Evolutionary conservation across 64 coral and sea anemone genomes (phyloP).

Genomic region (Montipora sp.): DNA sequence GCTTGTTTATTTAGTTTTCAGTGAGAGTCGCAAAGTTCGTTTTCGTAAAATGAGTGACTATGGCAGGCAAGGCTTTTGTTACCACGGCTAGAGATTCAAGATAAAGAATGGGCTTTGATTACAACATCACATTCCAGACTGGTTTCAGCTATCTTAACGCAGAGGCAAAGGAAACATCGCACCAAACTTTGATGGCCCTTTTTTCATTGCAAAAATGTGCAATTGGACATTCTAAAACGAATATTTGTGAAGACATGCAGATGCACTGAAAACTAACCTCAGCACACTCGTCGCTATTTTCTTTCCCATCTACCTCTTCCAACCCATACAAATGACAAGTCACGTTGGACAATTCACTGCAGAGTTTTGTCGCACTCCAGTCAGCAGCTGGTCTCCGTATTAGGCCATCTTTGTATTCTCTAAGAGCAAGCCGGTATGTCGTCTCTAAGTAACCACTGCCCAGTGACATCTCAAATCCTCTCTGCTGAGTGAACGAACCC

Average conservation of each 20-base stretch:
- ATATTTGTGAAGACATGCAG: neutral
- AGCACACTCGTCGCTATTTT: constrained; percentile 66
- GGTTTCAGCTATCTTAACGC: too few species aligned
- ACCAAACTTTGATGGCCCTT: neutral
- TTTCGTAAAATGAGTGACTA: too few species aligned
- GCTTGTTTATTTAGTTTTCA: too few species aligned
- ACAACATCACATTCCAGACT: too few species aligned
- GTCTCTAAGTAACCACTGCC: constrained; percentile 77
- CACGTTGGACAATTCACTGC: constrained; percentile 79
- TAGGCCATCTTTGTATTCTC: constrained; percentile 72
- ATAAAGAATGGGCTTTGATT: too few species aligned
- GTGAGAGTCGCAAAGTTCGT: too few species aligned
- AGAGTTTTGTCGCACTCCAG: constrained; percentile 87
- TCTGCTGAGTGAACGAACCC: constrained; percentile 91
- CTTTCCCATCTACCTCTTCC: constrained; percentile 76
- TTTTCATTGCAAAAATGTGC: neutral
- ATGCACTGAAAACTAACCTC: constrained; percentile 26
- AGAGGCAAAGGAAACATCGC: too few species aligned
- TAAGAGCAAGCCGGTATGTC: constrained; percentile 73
- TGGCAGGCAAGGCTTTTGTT: too few species aligned
- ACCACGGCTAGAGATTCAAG: too few species aligned
- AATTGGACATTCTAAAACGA: neutral
- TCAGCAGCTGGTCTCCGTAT: constrained; percentile 79
- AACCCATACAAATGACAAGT: constrained; percentile 97
- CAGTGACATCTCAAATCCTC: constrained; percentile 79